Conservation (phyloP, 2,797 vertebrate genomes). For the Esox masquinongy region DNA sequence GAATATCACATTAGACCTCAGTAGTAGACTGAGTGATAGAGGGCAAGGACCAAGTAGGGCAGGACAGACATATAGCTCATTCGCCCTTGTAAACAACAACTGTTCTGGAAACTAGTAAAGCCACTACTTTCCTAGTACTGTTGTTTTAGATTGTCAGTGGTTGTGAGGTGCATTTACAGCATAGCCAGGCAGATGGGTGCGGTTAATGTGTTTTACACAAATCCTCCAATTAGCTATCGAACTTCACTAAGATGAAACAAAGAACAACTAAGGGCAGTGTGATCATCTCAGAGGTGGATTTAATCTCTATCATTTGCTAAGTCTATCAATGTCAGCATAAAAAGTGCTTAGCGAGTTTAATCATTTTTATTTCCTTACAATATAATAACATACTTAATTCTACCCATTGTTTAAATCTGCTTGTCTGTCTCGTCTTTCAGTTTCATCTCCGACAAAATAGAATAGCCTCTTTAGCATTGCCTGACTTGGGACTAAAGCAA, state of each 20-base stretch:
- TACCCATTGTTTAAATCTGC: background rate
- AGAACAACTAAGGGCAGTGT: background rate
- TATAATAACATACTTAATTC: background rate
- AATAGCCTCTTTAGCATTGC: background rate
- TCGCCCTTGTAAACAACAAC: too few species aligned
- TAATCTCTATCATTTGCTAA: background rate
- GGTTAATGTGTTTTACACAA: conserved; percentile 62
- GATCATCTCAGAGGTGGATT: background rate
- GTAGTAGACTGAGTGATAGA: too few species aligned
- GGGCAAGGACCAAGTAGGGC: too few species aligned
- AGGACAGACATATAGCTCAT: too few species aligned
- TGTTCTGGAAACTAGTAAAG: background rate
- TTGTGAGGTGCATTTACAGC: conserved; percentile 59
- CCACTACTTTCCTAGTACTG: background rate
- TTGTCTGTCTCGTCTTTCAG: background rate
- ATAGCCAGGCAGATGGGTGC: conserved; percentile 45
- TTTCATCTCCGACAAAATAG: background rate
- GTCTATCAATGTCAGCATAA: background rate
- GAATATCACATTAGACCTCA: too few species aligned
- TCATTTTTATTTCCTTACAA: background rate
- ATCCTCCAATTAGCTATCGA: conserved; percentile 31
- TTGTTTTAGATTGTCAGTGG: conserved; percentile 40
- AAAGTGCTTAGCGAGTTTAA: background rate
- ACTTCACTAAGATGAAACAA: background rate
- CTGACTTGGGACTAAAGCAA: background rate